Evolutionary conservation across 2,113 vertebrate genomes (phyloP).

Genomic region (Orthonyx spaldingii): DNA sequence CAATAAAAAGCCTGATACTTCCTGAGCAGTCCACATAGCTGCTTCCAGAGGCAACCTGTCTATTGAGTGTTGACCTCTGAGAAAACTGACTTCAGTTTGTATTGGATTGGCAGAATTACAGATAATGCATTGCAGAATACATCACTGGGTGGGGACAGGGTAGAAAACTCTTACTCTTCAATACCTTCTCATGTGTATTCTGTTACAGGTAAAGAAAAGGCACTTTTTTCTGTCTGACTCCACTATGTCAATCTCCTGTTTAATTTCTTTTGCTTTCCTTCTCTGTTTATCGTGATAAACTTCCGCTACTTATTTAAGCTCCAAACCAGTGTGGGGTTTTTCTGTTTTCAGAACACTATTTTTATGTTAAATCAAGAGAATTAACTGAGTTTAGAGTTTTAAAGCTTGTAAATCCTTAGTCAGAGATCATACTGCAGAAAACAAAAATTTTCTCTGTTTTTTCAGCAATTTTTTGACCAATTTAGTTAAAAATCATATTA

Average conservation of each 20-base stretch:
- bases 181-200: background rate
- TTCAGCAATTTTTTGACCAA: background rate
- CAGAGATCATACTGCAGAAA: background rate
- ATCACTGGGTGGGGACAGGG: background rate
- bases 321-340: background rate
- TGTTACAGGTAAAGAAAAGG: background rate
- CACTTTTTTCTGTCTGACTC: background rate
- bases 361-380: background rate
- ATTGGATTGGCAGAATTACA: background rate
- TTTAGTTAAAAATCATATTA: background rate
- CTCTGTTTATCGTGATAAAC: background rate
- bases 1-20: background rate
- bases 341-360: background rate
- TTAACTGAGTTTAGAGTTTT: background rate
- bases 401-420: background rate
- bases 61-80: background rate
- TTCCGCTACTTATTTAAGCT: background rate
- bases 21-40: background rate
- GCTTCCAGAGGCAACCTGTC: background rate
- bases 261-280: background rate
- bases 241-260: background rate
- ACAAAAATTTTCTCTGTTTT: background rate
- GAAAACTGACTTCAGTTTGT: background rate
- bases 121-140: background rate
- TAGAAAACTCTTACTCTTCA: background rate